Evolutionary conservation across 1,140 invertebrate genomes (phyloP).

Genomic region (Bombus huntii): DNA sequence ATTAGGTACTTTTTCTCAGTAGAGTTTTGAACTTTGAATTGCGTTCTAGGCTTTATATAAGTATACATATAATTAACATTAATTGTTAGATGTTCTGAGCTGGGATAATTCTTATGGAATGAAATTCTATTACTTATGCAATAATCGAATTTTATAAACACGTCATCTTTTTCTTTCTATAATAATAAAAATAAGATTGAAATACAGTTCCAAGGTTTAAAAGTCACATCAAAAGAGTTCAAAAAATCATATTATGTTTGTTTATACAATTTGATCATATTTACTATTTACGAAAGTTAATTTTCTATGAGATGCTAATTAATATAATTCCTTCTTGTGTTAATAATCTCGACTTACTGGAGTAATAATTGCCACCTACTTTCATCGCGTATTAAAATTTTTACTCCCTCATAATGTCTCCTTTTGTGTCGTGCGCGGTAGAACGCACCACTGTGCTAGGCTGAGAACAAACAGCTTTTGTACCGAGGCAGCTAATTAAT

Average conservation of each 20-base stretch:
- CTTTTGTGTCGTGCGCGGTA: background rate
- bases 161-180: too few relatives aligned
- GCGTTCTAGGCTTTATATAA: background rate
- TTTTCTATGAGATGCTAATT: background rate
- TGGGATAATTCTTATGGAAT: background rate
- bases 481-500: background rate
- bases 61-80: background rate
- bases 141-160: too few relatives aligned
- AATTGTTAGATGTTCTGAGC: too few relatives aligned
- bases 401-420: background rate
- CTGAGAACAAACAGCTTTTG: background rate
- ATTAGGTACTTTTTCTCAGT: background rate
- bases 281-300: background rate
- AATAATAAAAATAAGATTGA: background rate
- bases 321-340: background rate
- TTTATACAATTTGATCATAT: background rate
- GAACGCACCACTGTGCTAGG: background rate
- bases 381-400: background rate
- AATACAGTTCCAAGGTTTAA: background rate
- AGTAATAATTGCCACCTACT: background rate
- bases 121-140: too few relatives aligned
- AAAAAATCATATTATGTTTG: background rate
- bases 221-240: background rate
- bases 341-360: too few relatives aligned
- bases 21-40: background rate